These are phyloP conservation scores for Gadopsis bispinosus DNA, from an alignment of 2,797 vertebrate genomes.

Conservation along the genomic window DNA sequence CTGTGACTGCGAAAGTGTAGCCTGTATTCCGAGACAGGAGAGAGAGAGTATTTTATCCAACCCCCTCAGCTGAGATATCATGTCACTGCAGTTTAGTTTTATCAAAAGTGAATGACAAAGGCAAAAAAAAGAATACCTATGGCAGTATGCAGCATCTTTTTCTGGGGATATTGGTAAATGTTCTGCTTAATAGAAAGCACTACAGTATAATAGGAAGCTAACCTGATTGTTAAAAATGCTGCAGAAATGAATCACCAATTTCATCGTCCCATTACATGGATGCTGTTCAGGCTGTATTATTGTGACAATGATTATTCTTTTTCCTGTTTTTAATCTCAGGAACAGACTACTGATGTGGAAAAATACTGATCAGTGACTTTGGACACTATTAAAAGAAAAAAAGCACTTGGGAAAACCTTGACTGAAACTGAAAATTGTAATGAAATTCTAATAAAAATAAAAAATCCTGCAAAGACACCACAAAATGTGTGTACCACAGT, in stretches of 20 bases:
- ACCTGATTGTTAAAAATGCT: slow-evolving; percentile 6
- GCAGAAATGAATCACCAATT: slow-evolving; percentile 7
- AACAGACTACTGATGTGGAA: neutral
- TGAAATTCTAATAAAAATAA: neutral
- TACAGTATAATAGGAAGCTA: neutral
- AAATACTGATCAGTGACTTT: slow-evolving; percentile 2
- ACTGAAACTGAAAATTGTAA: neutral
- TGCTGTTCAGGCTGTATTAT: neutral
- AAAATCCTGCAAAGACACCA: neutral
- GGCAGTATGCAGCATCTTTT: neutral
- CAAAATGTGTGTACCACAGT: neutral
- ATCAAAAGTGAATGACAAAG: neutral
- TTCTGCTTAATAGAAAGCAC: neutral
- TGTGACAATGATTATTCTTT: neutral
- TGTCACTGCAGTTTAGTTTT: neutral
- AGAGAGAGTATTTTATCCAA: neutral
- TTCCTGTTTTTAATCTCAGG: neutral
- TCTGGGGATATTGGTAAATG: neutral
- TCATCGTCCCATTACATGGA: neutral
- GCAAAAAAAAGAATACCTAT: neutral
- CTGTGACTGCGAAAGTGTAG: neutral
- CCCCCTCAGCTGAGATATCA: neutral
- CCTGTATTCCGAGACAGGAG: neutral
- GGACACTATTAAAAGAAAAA: neutral
- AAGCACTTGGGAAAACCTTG: neutral